Base-by-base conservation (phyloP, 2,888 invertebrate species). In the Troilus luridus region DNA sequence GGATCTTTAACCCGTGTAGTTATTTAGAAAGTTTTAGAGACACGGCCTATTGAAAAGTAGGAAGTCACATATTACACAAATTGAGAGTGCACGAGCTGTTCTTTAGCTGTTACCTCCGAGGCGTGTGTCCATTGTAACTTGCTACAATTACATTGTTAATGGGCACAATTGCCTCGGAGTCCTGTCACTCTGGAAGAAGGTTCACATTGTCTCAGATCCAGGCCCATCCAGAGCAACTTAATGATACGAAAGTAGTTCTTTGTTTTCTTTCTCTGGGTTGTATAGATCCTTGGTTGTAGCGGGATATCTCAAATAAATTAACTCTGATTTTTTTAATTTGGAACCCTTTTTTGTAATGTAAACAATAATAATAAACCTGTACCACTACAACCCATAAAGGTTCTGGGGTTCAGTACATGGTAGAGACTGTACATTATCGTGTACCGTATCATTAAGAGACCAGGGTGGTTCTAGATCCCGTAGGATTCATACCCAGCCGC, bases 51-150 rank as follows among this genome's bases (percentile, higher is more conserved):
- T 77, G 14, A 8, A 41, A 41, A 77, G 41, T 41, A 77, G 72
- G 72, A 77, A 77, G 72, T 77, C 17, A 41, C 72, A 77, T 19
- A 77, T 77, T 77, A 77, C 27, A 77, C 72, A 77, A 77, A 77
- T 77, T 77, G 41, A 41, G 41, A 77, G 72, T 41, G 72, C 72
- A 77, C 72, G 72, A 77, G 27, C 1, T 41, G 72, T 41, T 72
- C 14, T 27, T 8, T 0, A 72, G 24, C n/a, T 12, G 24, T 12
- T 67, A 14, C 67, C 72, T 41, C 41, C 41, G 7, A 1, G 17
- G 11, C 62, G 6, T 60, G 60, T 6, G 8, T 62, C 27, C 72
- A 41, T 77, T 77, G 72, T 77, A 77, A 77, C 7, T 77, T 8
- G 72, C 17, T 41, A 27, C 72, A 41, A 77, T 77, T 77, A 77